phyloP scores from a whole-genome alignment of 2,888 invertebrate genomes.

The Cheilosia pagana region DNA sequence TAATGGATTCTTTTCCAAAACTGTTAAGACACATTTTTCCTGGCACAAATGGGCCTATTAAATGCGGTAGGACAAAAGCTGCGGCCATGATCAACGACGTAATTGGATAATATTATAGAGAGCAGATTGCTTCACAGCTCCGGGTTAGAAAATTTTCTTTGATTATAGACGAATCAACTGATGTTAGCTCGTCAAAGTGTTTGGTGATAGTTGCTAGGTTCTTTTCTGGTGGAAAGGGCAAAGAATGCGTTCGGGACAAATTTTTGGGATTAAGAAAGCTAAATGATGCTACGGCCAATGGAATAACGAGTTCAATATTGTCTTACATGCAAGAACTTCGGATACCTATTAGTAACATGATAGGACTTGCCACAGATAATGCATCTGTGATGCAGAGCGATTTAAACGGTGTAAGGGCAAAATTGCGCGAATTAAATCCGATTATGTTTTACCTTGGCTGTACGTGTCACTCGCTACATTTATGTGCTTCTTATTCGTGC shows the following conservation, averaged over 20 bases:
- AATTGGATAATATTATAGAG: background rate
- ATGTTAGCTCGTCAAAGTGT: constrained; percentile 18
- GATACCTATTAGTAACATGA: constrained; percentile 67
- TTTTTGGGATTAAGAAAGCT: no score
- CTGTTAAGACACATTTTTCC: background rate
- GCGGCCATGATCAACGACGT: constrained; percentile 8
- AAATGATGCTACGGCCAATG: background rate
- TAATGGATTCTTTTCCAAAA: no score
- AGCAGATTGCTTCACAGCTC: constrained; percentile 1
- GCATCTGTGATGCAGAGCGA: constrained; percentile 77
- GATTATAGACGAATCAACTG: constrained; percentile 64
- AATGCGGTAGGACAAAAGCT: constrained; percentile 5
- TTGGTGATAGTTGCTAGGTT: constrained; percentile 32
- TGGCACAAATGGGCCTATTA: background rate
- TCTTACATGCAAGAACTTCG: background rate
- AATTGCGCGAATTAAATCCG: constrained; percentile 70
- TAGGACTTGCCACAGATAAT: constrained; percentile 76
- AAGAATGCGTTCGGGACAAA: background rate
- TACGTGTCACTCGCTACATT: constrained; percentile 77
- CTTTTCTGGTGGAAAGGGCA: no score
- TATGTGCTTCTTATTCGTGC: constrained; percentile 77
- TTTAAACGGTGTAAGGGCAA: constrained; percentile 73
- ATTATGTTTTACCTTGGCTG: constrained; percentile 77
- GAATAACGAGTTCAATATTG: constrained; percentile 14
- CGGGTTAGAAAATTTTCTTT: constrained; percentile 36